Base-by-base conservation (phyloP, 1,140 invertebrate genomes). In the Magallana ariakensis region DNA sequence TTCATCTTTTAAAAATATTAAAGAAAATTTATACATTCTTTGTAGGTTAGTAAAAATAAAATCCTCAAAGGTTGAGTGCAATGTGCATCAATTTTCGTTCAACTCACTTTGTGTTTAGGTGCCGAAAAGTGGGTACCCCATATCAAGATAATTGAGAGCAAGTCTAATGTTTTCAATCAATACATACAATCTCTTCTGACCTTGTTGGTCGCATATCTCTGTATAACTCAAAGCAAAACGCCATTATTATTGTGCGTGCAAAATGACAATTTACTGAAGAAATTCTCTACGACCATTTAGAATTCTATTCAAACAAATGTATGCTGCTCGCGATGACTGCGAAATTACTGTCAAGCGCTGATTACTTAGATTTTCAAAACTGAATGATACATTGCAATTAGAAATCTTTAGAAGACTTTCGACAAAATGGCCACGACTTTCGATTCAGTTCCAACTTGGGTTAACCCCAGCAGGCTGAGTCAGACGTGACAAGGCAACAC, bases 91-190 rank as follows among this genome's bases (percentile, higher is more conserved):
- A 26, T 75, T 75, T 26, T 11, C 22, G 19, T 9, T 75, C 33
- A 26, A 5, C 19, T 75, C 15, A 60, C 15, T 60, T 60, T 60
- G n/a, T 60, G 15, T 16, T 60, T 60, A 75, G 22, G 15, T 75
- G 66, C 22, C 22, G 66, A 75, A 26, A 26, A 26, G 22, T 11
- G 33, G 66, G 9, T 75, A 75, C 66, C 66, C 19, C 62, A 70
- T 70, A 70, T 70, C 62, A 70, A 70, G 62, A 70, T 70, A 75
- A 75, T 75, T 75, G 66, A 22, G 22, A 75, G 22, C 66, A 10
- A 33, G 26, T 26, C 22, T 11, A 75, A 26, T 13, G 9, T 46
- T 19, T 75, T 75, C 22, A 75, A 33, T 75, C 66, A 75, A 11
- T 75, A 10, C 66, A 75, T 19, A 75, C 22, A 26, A 26, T 26